A percentile compares a stretch with the other conserved stretches of the same genome.
phyloP scores from a whole-genome alignment of 2,797 vertebrate species.

The Pampus argenteus region DNA sequence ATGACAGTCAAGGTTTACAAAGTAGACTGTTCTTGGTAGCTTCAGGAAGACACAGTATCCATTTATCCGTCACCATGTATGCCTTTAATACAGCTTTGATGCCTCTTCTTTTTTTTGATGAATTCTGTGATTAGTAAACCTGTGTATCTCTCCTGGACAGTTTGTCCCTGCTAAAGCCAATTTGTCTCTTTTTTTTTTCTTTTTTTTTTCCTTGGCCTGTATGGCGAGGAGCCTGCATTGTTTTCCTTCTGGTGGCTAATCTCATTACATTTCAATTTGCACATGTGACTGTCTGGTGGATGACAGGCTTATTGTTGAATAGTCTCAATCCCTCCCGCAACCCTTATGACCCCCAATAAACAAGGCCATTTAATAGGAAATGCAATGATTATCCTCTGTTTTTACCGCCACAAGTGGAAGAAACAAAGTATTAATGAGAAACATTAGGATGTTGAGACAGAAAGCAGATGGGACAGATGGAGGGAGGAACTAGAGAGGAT shows the following conservation, averaged over 20 bases:
- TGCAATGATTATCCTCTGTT: conserved; percentile 69
- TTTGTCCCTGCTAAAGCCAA: conserved; percentile 64
- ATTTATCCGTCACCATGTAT: conserved; percentile 12
- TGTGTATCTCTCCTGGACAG: conserved; percentile 50
- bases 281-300: conserved; percentile 82
- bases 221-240: conserved; percentile 66
- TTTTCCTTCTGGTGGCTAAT: conserved; percentile 79
- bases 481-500: conserved; percentile 25
- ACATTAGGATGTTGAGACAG: conserved; percentile 44
- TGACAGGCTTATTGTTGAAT: conserved; percentile 76
- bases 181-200: conserved; percentile 55
- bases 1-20: conserved; percentile 41
- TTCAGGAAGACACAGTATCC: conserved; percentile 22
- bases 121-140: conserved; percentile 60
- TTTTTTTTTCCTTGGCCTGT: conserved; percentile 37
- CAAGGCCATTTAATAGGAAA: conserved; percentile 66
- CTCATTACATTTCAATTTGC: conserved; percentile 83
- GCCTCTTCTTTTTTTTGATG: conserved; percentile 47
- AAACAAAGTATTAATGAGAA: conserved; percentile 57
- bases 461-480: conserved; percentile 60
- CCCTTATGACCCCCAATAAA: conserved; percentile 59
- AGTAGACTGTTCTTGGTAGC: conserved; percentile 23
- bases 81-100: conserved; percentile 43
- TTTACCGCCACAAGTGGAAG: conserved; percentile 54
- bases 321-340: conserved; percentile 40